These are phyloP conservation scores for Psittacula derbiana DNA, from an alignment of 2,797 vertebrate species.

Conservation along the genomic window DNA sequence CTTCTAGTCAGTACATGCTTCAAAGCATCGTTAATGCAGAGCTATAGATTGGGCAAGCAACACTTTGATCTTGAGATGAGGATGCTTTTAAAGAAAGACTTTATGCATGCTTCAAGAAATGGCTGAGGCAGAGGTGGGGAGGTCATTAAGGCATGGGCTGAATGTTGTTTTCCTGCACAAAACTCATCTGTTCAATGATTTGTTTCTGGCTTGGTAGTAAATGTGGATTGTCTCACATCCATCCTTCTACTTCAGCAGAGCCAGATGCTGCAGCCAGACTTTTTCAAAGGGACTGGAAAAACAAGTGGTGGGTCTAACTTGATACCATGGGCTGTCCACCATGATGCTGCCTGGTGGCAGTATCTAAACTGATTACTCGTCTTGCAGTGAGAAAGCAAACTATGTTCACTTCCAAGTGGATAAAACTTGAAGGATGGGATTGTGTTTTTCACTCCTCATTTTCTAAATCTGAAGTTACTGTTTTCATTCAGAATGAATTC, in stretches of 20 bases:
- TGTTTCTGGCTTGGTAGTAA: background rate
- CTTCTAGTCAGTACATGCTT: background rate
- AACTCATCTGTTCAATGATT: background rate
- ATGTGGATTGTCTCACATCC: background rate
- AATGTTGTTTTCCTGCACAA: background rate
- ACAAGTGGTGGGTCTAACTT: background rate
- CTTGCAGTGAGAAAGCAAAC: background rate
- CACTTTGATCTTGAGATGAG: background rate
- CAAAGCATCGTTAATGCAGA: background rate
- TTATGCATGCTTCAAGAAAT: background rate
- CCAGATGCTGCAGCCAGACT: background rate
- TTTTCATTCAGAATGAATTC: background rate
- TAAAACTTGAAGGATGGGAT: background rate
- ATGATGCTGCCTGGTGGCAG: background rate
- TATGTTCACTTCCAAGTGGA: background rate
- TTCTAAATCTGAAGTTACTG: background rate
- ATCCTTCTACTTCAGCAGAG: background rate
- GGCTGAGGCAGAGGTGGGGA: background rate
- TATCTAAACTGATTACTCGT: background rate
- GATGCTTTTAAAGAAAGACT: background rate
- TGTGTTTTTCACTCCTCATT: background rate
- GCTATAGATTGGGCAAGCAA: background rate
- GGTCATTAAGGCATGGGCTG: background rate
- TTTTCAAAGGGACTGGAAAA: background rate
- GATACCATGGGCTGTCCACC: fast-evolving